Percentiles rank a stretch among this genome's conserved stretches.
phyloP scores from a whole-genome alignment of 2,797 vertebrate genomes.

The Oreonectes daqikongensis region DNA sequence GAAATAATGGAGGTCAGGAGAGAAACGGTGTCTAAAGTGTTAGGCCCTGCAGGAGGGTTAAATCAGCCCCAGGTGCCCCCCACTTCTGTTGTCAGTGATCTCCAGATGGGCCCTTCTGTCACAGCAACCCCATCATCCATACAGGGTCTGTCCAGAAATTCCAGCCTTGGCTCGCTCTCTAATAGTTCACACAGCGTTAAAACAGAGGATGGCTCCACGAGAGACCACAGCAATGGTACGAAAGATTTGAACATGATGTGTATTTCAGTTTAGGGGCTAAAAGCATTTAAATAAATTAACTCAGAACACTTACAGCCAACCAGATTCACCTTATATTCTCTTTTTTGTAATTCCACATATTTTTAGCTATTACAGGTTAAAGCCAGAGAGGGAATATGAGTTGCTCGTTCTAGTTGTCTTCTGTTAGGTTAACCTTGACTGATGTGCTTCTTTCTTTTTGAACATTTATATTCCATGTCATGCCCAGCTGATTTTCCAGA shows the following conservation, averaged over 20 bases:
- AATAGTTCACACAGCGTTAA: conserved; percentile 77
- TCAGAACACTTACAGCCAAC: too few relatives aligned
- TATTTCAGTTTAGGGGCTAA: neutral
- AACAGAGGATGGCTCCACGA: conserved; percentile 80
- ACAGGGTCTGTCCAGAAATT: conserved; percentile 80
- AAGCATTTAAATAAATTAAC: too few relatives aligned
- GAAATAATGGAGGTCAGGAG: conserved; percentile 82
- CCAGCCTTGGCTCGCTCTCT: conserved; percentile 82
- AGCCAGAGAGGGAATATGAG: neutral
- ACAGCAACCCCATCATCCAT: conserved; percentile 72
- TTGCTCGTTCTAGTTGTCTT: neutral
- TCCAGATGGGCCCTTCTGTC: conserved; percentile 60
- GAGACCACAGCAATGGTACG: conserved; percentile 83
- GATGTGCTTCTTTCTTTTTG: neutral
- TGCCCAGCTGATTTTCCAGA: conserved; percentile 75
- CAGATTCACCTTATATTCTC: too few relatives aligned
- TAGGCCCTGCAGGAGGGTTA: conserved; percentile 52
- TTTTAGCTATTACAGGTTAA: neutral
- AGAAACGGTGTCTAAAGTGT: conserved; percentile 74
- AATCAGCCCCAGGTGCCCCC: conserved; percentile 53
- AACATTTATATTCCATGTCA: neutral
- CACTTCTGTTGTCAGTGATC: conserved; percentile 39
- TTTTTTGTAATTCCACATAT: too few relatives aligned
- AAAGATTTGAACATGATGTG: neutral
- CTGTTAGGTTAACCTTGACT: neutral